Conservation (phyloP, 2,797 vertebrate species). For the Betta splendens region DNA sequence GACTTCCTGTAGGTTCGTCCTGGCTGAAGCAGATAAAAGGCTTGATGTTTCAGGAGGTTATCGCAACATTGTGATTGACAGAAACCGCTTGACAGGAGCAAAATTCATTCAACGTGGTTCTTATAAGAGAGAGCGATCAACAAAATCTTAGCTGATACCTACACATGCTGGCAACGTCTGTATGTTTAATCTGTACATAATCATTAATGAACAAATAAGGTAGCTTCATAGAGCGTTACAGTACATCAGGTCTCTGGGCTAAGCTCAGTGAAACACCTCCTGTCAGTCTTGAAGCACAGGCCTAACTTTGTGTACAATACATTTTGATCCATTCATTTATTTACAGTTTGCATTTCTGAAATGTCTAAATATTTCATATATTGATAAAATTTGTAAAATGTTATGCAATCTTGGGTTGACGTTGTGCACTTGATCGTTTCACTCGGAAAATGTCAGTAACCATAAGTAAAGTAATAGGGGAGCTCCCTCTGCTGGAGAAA, state of each 20-base stretch:
- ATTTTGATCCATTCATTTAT: too few species aligned
- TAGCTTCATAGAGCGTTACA: too few species aligned
- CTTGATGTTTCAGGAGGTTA: slow-evolving; percentile 59
- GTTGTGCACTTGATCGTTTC: background rate
- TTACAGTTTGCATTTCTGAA: background rate
- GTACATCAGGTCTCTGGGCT: too few species aligned
- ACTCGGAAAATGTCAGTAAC: background rate
- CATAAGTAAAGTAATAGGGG: background rate
- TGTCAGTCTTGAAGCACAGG: too few species aligned
- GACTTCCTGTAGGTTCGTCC: slow-evolving; percentile 52
- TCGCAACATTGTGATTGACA: slow-evolving; percentile 55
- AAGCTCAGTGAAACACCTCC: background rate
- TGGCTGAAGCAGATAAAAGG: slow-evolving; percentile 54
- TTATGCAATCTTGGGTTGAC: too few species aligned
- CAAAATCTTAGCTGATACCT: slow-evolving; percentile 61
- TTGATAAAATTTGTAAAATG: too few species aligned
- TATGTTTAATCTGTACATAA: too few species aligned
- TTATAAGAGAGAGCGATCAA: too few species aligned
- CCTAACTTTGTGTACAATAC: background rate
- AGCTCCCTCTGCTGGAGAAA: slow-evolving; percentile 41
- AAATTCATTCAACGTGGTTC: slow-evolving; percentile 67
- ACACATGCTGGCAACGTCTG: too few species aligned
- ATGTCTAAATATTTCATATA: background rate
- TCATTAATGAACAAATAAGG: too few species aligned
- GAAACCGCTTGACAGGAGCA: slow-evolving; percentile 56